Base-by-base conservation (phyloP, 2,797 vertebrate species). In the Tokudaia tokunoshimensis region DNA sequence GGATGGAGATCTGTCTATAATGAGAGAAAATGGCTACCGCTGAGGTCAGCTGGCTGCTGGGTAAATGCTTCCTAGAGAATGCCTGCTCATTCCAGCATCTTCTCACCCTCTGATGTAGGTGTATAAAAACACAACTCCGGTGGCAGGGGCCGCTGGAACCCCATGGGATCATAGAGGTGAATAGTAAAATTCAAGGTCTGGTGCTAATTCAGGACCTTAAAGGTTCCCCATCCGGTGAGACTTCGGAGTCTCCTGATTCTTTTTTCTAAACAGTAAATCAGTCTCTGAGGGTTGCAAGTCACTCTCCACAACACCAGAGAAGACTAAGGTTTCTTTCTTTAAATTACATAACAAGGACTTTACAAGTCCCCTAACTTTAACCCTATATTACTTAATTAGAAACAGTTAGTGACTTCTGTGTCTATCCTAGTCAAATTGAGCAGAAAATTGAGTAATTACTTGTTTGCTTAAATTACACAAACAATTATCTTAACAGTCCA, bases 401-500 rank as follows among this genome's bases (percentile, higher is more conserved):
- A 96, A 91, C 55, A 76, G 65, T 87, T 95, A 85, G 55, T 12
- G 84, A 84, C 31, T 70, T 85, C 34, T 47, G 26, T 22, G 67
- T 91, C 84, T 92, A 61, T 34, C 19, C 1, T 95, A 67, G 26
- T 89, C 89, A 96, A 92, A 91, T 92, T 67, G 90, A 91, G 91
- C 91, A 95, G 91, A 92, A 95, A 91, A 97, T n/a, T 86, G 83
- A 91, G 50, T 89, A 91, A 67, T 95, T 91, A 59, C 31, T 50
- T 34, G 50, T 91, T 95, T 96, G 78, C 82, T 95, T 75, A 91
- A 91, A 80, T 95, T 95, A 92, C 52, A 11, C 81, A 94, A 97
- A 76, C 55, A 96, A 85, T 96, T 55, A 91, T 91, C 55, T 85
- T 92, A 95, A 82, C 41, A 93, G 81, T n/a, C 78, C 12, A 89